Percentiles rank a stretch among this genome's conserved stretches.
phyloP scores from a whole-genome alignment of 2,888 invertebrate genomes.

The Gandaritis pyraliata region DNA sequence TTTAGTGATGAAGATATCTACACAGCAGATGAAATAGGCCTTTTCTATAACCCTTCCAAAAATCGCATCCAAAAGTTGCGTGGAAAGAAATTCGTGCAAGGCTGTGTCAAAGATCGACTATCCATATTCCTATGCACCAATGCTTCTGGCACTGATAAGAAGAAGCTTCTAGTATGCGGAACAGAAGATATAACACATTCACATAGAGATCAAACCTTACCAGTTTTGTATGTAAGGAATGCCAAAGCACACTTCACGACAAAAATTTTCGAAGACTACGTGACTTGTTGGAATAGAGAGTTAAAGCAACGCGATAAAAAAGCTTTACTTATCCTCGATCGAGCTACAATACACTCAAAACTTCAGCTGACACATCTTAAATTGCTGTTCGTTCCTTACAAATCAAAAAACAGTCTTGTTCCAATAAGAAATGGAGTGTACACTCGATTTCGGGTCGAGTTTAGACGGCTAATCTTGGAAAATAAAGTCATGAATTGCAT shows the following conservation, averaged over 20 bases:
- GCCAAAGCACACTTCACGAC: conserved; percentile 58
- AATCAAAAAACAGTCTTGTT: conserved; percentile 53
- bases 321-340: conserved; percentile 53
- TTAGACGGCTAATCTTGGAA: conserved; percentile 50
- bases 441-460: conserved; percentile 52
- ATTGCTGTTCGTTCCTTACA: conserved; percentile 60
- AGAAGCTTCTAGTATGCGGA: conserved; percentile 56
- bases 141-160: conserved; percentile 56
- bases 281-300: conserved; percentile 56
- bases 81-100: conserved; percentile 59
- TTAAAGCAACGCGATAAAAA: conserved; percentile 47
- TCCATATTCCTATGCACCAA: conserved; percentile 58
- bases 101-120: conserved; percentile 53
- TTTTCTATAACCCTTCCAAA: conserved; percentile 59
- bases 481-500: conserved; percentile 54
- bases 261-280: conserved; percentile 58
- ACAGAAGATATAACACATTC: conserved; percentile 57
- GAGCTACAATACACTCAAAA: conserved; percentile 60
- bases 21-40: conserved; percentile 57
- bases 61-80: conserved; percentile 56
- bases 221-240: conserved; percentile 57
- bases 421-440: conserved; percentile 59
- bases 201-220: conserved; percentile 51
- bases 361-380: conserved; percentile 55
- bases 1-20: conserved; percentile 57